Evolutionary conservation across 2,888 invertebrate genomes (phyloP).

Genomic region (Tridacna crocea): DNA sequence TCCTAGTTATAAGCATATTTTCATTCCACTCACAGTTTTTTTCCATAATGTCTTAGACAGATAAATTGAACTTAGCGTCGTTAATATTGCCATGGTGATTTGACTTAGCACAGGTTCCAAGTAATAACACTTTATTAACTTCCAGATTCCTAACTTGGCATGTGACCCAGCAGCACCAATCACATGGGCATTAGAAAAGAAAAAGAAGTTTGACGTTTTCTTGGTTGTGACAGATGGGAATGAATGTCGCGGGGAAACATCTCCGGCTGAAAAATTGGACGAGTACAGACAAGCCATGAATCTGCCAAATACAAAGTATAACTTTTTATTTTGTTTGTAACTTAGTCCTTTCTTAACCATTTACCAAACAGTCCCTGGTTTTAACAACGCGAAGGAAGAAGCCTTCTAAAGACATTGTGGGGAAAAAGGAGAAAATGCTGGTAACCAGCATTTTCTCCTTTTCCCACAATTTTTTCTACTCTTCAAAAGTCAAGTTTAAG

Average conservation of each 20-base stretch:
- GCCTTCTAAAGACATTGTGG: no score
- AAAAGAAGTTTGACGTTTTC: slow-evolving; percentile 89
- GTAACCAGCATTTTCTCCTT: no score
- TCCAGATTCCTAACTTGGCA: slow-evolving; percentile 64
- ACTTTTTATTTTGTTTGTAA: not conserved
- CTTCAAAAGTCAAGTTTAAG: no score
- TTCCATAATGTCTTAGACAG: no score
- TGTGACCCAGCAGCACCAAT: slow-evolving; percentile 79
- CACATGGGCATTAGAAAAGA: slow-evolving; percentile 88
- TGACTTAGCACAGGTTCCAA: no score
- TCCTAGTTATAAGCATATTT: no score
- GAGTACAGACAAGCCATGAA: slow-evolving; percentile 87
- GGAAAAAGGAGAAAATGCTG: no score
- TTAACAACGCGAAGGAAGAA: not conserved
- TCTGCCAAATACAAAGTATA: slow-evolving; percentile 74
- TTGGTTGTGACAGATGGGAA: slow-evolving; percentile 88
- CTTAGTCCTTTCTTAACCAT: no score
- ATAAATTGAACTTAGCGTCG: no score
- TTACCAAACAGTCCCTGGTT: not conserved
- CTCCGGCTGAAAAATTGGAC: slow-evolving; percentile 86
- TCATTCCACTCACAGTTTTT: no score
- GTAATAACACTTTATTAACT: not conserved
- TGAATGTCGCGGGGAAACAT: slow-evolving; percentile 82
- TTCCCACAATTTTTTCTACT: no score
- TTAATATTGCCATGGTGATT: no score